A percentile compares a stretch with the other conserved stretches of the same genome.
These are phyloP conservation scores for Aphaenogaster rudis DNA, from an alignment of 1,140 invertebrate genomes.

Conservation along the genomic window DNA sequence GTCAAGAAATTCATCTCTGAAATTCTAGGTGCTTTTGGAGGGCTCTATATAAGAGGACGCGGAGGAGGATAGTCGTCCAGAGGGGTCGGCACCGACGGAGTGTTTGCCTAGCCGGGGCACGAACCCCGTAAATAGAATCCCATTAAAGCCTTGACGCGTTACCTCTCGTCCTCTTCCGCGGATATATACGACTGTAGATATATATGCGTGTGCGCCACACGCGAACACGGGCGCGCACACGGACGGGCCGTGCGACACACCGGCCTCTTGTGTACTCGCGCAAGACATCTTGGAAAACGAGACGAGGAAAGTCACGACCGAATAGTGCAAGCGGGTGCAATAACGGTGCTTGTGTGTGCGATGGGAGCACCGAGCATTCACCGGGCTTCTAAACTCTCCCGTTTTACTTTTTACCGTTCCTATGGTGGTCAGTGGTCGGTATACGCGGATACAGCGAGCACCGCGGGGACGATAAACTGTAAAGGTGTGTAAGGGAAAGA, in stretches of 20 bases:
- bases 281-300: conserved; percentile 38
- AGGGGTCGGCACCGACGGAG: conserved; percentile 61
- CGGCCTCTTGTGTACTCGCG: conserved; percentile 53
- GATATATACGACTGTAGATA: conserved; percentile 49
- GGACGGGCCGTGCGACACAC: conserved; percentile 19
- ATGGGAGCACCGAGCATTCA: conserved; percentile 32
- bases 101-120: conserved; percentile 84
- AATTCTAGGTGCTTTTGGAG: conserved; percentile 35
- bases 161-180: conserved; percentile 69
- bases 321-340: conserved; percentile 52
- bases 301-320: conserved; percentile 63
- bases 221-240: conserved; percentile 30
- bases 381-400: neutral
- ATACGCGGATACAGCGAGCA: conserved; percentile 14
- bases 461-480: conserved; percentile 15
- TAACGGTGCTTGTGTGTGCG: conserved; percentile 49
- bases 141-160: conserved; percentile 84
- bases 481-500: neutral
- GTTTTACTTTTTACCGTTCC: conserved; percentile 30
- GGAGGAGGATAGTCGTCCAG: conserved; percentile 25
- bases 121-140: conserved; percentile 86
- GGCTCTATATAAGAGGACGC: conserved; percentile 46
- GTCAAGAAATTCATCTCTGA: conserved; percentile 39
- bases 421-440: conserved; percentile 21
- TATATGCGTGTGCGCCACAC: conserved; percentile 27